Evolutionary conservation across 2,888 invertebrate genomes (phyloP), one percentile per base, ranked within the genome.

Genomic region (Himalopsyche japonica): DNA sequence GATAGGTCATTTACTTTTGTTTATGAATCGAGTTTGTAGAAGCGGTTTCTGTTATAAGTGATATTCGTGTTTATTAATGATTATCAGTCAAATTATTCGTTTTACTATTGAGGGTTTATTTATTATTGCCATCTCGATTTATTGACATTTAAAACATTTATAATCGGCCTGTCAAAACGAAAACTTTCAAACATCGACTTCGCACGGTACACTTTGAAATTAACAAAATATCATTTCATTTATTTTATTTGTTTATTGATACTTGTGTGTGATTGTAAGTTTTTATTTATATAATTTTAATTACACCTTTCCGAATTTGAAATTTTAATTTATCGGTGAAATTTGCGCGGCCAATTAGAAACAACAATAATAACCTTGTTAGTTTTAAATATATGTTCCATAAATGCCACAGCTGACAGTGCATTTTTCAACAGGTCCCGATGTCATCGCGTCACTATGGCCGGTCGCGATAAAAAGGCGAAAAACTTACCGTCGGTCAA

Each of bases 401-500:
- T 3, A 27, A 70, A 70, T 27, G 15, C 3, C 27, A 70, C 30
- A 30, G 70, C 70, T 70, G 70, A 70, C 12, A 15, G 12, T 27
- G 15, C 8, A 57, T 77, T 80, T 86, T 34, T 84, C 81, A 76
- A 82, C 84, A 86, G 87, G 84, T 82, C 84, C 57, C 82, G 82
- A 87, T 85, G 85, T 81, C 49, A 37, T 77, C 82, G 57, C 70
- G 86, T 82, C 82, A 87, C 85, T 82, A 87, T 87, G 87, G 87
- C 87, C 78, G 86, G 84, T 47, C 85, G 87, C 64, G 87, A 87
- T 80, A 87, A 87, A 82, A 86, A 84, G 81, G 70, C 84, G 32
- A 86, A 86, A 78, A 84, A 80, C n/a, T 78, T 86, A 47, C 43
- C 81, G 20, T 81, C 78, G 70, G 37, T 83, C 27, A 83, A 80